phyloP scores from a whole-genome alignment of 2,797 vertebrate genomes.

The Macrochelys suwanniensis region DNA sequence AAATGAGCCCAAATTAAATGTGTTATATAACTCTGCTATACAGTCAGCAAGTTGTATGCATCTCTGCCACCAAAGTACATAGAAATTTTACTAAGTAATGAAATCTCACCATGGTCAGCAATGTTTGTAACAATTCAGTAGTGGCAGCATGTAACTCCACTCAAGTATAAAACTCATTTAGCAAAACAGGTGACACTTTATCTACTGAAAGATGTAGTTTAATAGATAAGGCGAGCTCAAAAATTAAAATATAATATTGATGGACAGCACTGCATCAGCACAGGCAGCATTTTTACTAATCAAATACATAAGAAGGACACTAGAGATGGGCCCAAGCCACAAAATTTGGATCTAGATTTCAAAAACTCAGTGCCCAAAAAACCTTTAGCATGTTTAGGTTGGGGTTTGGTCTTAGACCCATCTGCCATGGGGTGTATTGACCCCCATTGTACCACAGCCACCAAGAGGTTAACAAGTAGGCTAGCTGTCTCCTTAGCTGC shows the following conservation, averaged over 20 bases:
- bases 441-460: background rate
- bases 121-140: background rate
- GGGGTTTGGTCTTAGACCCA: background rate
- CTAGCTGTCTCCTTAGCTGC: background rate
- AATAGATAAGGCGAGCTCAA: background rate
- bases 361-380: background rate
- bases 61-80: background rate
- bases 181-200: background rate
- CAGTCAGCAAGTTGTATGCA: background rate
- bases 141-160: background rate
- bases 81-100: background rate
- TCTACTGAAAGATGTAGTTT: background rate
- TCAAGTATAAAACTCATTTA: constrained; percentile 19
- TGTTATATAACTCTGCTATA: background rate
- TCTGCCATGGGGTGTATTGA: background rate
- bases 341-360: constrained; percentile 4
- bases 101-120: background rate
- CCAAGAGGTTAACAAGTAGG: background rate
- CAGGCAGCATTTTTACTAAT: background rate
- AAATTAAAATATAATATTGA: background rate
- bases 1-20: background rate
- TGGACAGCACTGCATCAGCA: background rate
- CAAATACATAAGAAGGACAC: constrained; percentile 36
- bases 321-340: background rate
- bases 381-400: background rate